phyloP scores from a whole-genome alignment of 2,888 invertebrate species.

The Leistus spinibarbis region DNA sequence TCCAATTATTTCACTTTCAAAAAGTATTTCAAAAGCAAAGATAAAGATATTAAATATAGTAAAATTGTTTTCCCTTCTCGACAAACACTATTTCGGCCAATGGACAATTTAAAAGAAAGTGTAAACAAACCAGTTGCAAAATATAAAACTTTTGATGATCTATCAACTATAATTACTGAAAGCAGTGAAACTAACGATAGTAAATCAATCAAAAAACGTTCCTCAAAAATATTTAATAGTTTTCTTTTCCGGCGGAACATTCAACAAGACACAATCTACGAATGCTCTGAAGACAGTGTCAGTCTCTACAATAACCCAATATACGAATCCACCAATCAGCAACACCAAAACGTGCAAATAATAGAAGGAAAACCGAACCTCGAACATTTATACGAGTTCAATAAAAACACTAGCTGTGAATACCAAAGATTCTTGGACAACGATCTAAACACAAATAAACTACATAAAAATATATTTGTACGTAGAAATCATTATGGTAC shows the following conservation, averaged over 20 bases:
- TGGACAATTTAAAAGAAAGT: constrained; percentile 17
- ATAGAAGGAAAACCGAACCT: constrained; percentile 24
- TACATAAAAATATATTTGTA: constrained; percentile 31
- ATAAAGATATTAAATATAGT: constrained; percentile 34
- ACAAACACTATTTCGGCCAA: constrained; percentile 14
- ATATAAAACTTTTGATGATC: constrained; percentile 36
- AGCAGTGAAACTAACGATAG: neutral
- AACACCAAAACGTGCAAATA: constrained; percentile 17
- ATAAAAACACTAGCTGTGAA: constrained; percentile 14
- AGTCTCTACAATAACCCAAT: constrained; percentile 55
- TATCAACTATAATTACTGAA: constrained; percentile 5
- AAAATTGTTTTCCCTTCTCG: constrained; percentile 32
- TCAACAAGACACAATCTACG: constrained; percentile 55
- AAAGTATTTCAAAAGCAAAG: constrained; percentile 30
- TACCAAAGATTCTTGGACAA: constrained; percentile 30
- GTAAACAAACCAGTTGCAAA: constrained; percentile 29
- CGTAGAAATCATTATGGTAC: constrained; percentile 11
- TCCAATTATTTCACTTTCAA: constrained; percentile 27
- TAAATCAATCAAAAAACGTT: constrained; percentile 8
- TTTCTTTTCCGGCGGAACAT: constrained; percentile 10
- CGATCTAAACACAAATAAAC: constrained; percentile 28
- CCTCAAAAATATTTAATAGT: neutral
- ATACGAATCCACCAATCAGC: constrained; percentile 46
- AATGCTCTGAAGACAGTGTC: constrained; percentile 54
- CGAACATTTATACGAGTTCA: constrained; percentile 5